phyloP scores from a whole-genome alignment of 2,888 invertebrate genomes.

The Eubasilissa splendida region DNA sequence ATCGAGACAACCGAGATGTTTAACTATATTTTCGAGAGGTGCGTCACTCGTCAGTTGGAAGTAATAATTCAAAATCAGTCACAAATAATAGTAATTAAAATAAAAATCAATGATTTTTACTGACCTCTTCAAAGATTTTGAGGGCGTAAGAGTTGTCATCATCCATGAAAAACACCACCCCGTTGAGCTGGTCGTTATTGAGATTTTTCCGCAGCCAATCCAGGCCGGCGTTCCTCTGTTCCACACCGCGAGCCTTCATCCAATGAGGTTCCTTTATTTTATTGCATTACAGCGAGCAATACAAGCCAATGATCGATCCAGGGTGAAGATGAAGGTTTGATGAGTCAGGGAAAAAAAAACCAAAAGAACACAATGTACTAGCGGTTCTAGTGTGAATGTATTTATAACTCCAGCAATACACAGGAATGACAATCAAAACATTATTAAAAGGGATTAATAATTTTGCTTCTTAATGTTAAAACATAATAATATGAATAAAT shows the following conservation, averaged over 20 bases:
- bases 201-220: conserved; percentile 84
- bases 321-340: conserved; percentile 31
- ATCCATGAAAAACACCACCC: conserved; percentile 95
- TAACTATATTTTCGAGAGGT: no score
- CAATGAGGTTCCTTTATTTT: conserved; percentile 57
- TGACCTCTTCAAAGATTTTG: conserved; percentile 91
- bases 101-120: conserved; percentile 8
- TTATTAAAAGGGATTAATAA: no score
- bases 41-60: no score
- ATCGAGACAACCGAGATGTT: no score
- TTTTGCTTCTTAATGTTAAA: no score
- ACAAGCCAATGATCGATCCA: conserved; percentile 34
- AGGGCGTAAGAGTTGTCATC: conserved; percentile 96
- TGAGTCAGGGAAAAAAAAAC: conserved; percentile 56
- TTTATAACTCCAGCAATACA: background rate
- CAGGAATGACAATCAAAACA: no score
- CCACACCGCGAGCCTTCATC: conserved; percentile 84
- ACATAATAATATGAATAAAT: no score
- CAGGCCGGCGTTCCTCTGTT: conserved; percentile 90
- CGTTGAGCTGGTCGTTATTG: conserved; percentile 69
- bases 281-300: conserved; percentile 12
- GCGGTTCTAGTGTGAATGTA: background rate
- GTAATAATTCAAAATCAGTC: no score
- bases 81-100: background rate
- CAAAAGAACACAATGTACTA: conserved; percentile 50